Evolutionary conservation across 2,888 invertebrate genomes (phyloP).

Genomic region (Alentia gelatinosa): DNA sequence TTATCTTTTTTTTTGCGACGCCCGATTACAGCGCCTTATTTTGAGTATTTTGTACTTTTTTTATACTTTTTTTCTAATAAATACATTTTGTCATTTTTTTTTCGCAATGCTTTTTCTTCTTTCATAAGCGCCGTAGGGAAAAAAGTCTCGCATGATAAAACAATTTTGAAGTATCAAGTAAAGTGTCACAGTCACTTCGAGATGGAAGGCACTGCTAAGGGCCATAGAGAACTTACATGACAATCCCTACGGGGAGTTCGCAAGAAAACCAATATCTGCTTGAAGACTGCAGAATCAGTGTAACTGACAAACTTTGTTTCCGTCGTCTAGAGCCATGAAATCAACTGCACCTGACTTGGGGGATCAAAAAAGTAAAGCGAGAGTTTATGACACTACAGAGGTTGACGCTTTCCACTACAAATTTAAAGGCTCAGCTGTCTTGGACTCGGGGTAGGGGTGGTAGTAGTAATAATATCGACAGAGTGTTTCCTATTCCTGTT

Average conservation of each 20-base stretch:
- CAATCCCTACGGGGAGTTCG: not conserved
- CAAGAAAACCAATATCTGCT: not conserved
- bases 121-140: not conserved
- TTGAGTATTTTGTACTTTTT: constrained; percentile 14
- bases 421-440: constrained; percentile 24
- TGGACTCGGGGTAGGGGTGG: not conserved
- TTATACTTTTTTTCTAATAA: not conserved
- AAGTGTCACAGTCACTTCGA: constrained; percentile 23
- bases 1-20: constrained; percentile 5
- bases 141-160: constrained; percentile 5
- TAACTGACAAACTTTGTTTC: not conserved
- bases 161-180: not conserved
- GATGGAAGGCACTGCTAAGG: constrained; percentile 12
- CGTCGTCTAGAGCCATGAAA: not conserved
- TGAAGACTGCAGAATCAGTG: not conserved
- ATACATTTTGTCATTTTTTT: constrained; percentile 33
- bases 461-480: not conserved
- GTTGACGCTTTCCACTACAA: constrained; percentile 37
- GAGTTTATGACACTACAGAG: not conserved
- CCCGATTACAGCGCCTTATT: not conserved
- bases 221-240: constrained; percentile 3
- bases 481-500: not conserved
- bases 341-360: not conserved
- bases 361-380: not conserved
- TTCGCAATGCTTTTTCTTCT: constrained; percentile 42